Base-by-base conservation (phyloP, 64 coral and sea anemone species). In the Actinia tenebrosa region DNA sequence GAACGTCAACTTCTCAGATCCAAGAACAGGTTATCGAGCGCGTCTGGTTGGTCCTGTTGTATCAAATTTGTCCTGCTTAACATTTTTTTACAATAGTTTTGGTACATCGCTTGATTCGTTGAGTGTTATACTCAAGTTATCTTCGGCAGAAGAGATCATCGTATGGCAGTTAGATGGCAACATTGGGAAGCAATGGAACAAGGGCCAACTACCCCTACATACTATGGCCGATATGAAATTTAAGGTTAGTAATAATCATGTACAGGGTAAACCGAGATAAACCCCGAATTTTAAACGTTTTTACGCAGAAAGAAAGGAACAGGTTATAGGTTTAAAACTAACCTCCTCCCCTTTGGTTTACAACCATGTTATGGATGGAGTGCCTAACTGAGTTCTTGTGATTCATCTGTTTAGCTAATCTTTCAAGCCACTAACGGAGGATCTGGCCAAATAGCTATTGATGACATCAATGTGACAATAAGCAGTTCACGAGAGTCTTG, bases 21-120 rank as follows among this genome's bases (percentile, higher is more conserved):
- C 26, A 75, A 75, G 69, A 30, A 75, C 5, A 13, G 69, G 69
- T 10, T 42, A 27, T 42, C 69, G 69, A 75, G 69, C 23, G 26
- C 69, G 27, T 53, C 43, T 81, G 3, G 44, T 53, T 50, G 50
- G 79, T 22, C 79, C 50, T 52, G 11, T 37, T 16, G 50, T 81
- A 53, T 50, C 79, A 45, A 81, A 81, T 52, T 6, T 53, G 27
- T 50, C 44, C 18, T 81, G 79, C 50, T 53, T 81, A 50, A 81
- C 17, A 7, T 81, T 81, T 81, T 81, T 53, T 45, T 81, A 81
- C 79, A 81, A 45, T 20, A 81, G n/a, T 23, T 50, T 50, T 81
- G 79, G 45, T 22, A 52, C 79, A 16, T 13, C 43, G 0, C 44
- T 50, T 16, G 79, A 81, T 7, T 50, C 43, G 16, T 18, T 81